A percentile compares a stretch with the other conserved stretches of the same genome.
Evolutionary conservation across 2,113 vertebrate genomes (phyloP).

Genomic region (Chaetorhynchus papuensis): DNA sequence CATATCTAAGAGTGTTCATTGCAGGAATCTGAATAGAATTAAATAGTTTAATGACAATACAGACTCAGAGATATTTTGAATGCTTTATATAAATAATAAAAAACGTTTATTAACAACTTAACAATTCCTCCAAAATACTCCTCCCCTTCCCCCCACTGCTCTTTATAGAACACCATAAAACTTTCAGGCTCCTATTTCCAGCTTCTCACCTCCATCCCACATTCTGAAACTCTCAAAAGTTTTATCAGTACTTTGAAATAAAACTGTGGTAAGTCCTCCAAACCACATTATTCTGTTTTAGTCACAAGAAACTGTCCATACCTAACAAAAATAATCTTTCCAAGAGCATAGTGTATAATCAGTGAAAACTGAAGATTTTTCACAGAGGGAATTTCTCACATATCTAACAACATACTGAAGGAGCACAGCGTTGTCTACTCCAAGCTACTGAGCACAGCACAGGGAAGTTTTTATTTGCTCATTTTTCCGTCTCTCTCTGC

Average conservation of each 20-base stretch:
- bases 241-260: neutral
- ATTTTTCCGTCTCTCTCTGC: neutral
- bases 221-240: neutral
- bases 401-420: neutral
- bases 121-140: neutral
- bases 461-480: neutral
- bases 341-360: neutral
- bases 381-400: neutral
- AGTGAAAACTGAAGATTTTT: neutral
- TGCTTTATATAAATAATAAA: neutral
- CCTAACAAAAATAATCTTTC: neutral
- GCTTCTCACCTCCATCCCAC: neutral
- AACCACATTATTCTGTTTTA: neutral
- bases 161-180: neutral
- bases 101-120: conserved; percentile 12
- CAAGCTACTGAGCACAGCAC: neutral
- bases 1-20: neutral
- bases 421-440: neutral
- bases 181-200: neutral
- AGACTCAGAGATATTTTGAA: neutral
- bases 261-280: neutral
- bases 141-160: neutral
- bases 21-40: neutral
- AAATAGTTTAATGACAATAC: neutral
- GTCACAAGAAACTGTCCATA: neutral